Evolutionary conservation across 2,888 invertebrate species (phyloP).

Genomic region (Falcaria lacertinaria): DNA sequence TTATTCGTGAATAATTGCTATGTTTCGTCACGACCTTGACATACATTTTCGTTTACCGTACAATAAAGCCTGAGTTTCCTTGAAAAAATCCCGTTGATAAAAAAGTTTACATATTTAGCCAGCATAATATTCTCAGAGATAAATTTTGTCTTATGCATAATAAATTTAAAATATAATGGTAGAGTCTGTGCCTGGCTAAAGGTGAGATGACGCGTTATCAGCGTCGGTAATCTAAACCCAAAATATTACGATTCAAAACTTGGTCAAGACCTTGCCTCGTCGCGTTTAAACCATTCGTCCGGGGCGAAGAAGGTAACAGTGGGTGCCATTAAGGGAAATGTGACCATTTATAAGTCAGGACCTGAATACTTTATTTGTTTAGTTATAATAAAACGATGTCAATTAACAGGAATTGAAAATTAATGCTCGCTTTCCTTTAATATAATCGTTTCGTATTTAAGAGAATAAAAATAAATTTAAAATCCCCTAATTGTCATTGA

Average conservation of each 20-base stretch:
- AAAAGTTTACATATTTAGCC: neutral
- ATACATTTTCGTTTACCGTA: too few relatives aligned
- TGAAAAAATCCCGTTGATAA: neutral
- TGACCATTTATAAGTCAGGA: constrained; percentile 63
- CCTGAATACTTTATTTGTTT: constrained; percentile 68
- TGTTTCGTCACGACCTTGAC: too few relatives aligned
- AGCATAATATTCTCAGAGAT: neutral
- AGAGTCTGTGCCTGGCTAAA: constrained; percentile 53
- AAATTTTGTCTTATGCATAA: neutral
- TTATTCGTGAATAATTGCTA: too few relatives aligned
- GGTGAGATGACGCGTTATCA: constrained; percentile 77
- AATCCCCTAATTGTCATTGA: constrained; percentile 17
- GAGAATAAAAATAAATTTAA: neutral
- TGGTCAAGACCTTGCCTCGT: constrained; percentile 68
- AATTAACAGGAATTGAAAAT: constrained; percentile 61
- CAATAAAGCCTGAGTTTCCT: neutral
- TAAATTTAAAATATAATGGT: neutral
- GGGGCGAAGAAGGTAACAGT: constrained; percentile 59
- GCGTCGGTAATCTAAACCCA: constrained; percentile 75
- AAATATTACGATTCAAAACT: constrained; percentile 80
- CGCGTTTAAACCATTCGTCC: constrained; percentile 45
- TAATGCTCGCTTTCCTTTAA: constrained; percentile 47
- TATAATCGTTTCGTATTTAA: constrained; percentile 16
- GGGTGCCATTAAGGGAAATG: constrained; percentile 66
- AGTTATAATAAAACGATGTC: constrained; percentile 69